These are phyloP conservation scores for Yponomeuta malinellus DNA, from an alignment of 2,888 invertebrate species.

Conservation along the genomic window DNA sequence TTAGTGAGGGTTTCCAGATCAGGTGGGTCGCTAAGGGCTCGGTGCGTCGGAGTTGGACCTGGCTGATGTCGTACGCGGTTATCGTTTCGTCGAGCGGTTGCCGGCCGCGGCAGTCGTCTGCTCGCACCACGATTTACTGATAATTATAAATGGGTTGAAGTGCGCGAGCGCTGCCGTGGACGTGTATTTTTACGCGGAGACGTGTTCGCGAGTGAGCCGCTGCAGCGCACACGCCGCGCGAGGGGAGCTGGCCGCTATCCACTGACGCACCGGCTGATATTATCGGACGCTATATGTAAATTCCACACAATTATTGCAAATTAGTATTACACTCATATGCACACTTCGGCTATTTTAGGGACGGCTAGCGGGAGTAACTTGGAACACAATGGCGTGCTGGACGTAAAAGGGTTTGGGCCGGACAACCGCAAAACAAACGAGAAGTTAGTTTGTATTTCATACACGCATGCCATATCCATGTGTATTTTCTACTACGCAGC, in stretches of 20 bases:
- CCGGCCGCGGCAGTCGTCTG: constrained; percentile 65
- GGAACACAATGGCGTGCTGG: constrained; percentile 48
- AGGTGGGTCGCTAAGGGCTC: constrained; percentile 31
- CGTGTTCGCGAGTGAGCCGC: constrained; percentile 65
- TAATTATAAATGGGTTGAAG: constrained; percentile 74
- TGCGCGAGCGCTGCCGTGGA: constrained; percentile 63
- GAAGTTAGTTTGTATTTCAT: constrained; percentile 15
- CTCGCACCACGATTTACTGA: constrained; percentile 72
- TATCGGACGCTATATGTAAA: constrained; percentile 60
- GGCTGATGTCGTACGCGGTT: constrained; percentile 41
- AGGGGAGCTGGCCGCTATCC: constrained; percentile 36
- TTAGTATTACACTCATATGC: constrained; percentile 62
- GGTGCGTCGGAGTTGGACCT: neutral
- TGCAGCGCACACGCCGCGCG: constrained; percentile 14
- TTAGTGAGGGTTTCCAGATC: constrained; percentile 36
- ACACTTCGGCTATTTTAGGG: constrained; percentile 54
- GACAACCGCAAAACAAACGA: constrained; percentile 35
- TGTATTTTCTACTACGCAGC: neutral
- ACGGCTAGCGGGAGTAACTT: constrained; percentile 57
- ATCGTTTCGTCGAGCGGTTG: constrained; percentile 61
- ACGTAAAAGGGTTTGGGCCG: constrained; percentile 40
- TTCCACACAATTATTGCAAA: constrained; percentile 46
- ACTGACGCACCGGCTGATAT: constrained; percentile 49
- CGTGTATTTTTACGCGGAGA: constrained; percentile 73
- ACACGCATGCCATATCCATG: constrained; percentile 6